These are phyloP conservation scores for Protaetia brevitarsis DNA, from an alignment of 1,140 invertebrate genomes.

Conservation along the genomic window DNA sequence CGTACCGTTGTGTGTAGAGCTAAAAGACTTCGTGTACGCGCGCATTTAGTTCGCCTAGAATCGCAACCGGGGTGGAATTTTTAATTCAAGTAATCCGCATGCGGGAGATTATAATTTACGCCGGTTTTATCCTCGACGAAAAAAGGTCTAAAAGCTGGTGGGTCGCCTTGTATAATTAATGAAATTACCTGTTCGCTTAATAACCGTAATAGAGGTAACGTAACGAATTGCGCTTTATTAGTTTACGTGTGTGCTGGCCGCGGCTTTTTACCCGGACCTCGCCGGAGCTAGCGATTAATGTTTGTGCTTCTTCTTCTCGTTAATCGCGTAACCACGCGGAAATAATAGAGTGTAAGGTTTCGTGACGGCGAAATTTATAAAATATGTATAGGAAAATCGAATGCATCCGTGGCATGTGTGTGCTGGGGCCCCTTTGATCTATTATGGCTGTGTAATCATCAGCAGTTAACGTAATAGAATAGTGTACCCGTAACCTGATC, in stretches of 20 bases:
- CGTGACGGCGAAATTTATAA: neutral
- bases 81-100: constrained; percentile 5
- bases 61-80: neutral
- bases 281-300: neutral
- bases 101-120: neutral
- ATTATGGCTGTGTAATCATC: constrained; percentile 4
- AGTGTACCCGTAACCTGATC: neutral
- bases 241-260: neutral
- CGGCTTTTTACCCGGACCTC: neutral
- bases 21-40: no score
- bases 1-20: no score
- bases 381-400: constrained; percentile 1
- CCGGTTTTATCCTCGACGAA: neutral
- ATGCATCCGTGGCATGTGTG: no score
- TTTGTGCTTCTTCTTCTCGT: neutral
- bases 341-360: neutral
- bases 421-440: neutral
- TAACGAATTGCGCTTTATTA: constrained; percentile 14
- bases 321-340: neutral
- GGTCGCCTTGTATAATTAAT: constrained; percentile 8
- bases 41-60: no score
- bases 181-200: neutral
- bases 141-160: neutral
- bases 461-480: neutral
- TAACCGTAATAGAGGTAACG: constrained; percentile 9